Base-by-base conservation (phyloP, 2,113 vertebrate species). In the Neodon shergylaensis region DNA sequence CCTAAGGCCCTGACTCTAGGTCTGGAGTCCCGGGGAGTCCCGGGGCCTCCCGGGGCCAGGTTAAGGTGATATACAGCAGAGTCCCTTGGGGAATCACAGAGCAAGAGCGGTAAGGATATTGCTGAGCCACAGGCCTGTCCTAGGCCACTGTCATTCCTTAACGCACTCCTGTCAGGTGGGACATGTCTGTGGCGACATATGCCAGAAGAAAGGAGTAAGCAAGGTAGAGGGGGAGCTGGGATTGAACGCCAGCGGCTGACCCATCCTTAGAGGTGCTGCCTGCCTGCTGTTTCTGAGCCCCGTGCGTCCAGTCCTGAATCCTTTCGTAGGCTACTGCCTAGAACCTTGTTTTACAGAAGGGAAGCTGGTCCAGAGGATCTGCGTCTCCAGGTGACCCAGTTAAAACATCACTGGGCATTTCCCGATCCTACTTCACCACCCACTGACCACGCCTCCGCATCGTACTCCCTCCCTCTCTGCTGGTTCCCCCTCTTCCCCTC, bases 371-470 rank as follows among this genome's bases (percentile, higher is more conserved):
- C 63, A 68, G n/a, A 54, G 19, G 3, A 47, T 87, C n/a, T 1
- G 42, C 0, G 0, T 11, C 92, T 73, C 76, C 19, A 3, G 39
- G 42, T 81, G 58, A n/a, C 33, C 24, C 0, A 11, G 65, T 11
- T 63, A 72, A 49, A 77, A 74, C 1, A 39, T 79, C 11, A 77
- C 66, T 65, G 33, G 63, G 33, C 14, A 81, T 72, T 70, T 76
- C 36, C 22, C 1, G 13, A 21, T 21, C 10, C 1, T 21, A 1
- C 26, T 24, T 58, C 9, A 4, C 9, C 28, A 1, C 9, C 3
- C 39, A 4, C 68, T 39, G 61, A 16, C 16, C 19, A 7, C 7
- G 3, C 49, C 21, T 13, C 36, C n/a, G 33, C 26, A 14, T 3
- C 7, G 0, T 63, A 2, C 81, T 58, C 81, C n/a, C 24, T 47